Evolutionary conservation across 2,888 invertebrate species (phyloP).

Genomic region (Pachymerium ferrugineum): DNA sequence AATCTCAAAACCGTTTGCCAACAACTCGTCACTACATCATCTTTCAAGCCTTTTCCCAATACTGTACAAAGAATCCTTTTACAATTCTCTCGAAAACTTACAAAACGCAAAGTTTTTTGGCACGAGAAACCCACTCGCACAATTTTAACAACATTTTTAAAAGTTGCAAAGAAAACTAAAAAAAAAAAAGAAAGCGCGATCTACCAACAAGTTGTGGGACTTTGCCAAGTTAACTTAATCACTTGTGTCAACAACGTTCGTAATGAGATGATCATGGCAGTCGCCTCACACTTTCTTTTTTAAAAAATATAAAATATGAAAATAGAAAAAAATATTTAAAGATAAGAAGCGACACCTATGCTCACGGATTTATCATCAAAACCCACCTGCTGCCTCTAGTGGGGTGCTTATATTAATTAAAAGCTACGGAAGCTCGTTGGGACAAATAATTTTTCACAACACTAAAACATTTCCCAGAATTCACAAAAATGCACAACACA

Average conservation of each 20-base stretch:
- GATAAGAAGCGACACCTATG: constrained; percentile 19
- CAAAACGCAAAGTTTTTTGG: not conserved
- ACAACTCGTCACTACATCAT: not conserved
- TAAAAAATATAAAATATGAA: not conserved
- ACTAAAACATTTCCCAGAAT: too few relatives aligned
- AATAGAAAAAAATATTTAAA: not conserved
- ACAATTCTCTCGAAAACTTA: not conserved
- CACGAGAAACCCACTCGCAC: not conserved
- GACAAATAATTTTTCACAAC: not conserved
- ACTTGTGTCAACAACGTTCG: constrained; percentile 19
- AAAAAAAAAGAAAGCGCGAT: not conserved
- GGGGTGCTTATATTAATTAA: not conserved
- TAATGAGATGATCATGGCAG: constrained; percentile 18
- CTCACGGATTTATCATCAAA: constrained; percentile 1
- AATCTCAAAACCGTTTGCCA: not conserved
- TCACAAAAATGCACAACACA: too few relatives aligned
- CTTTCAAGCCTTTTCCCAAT: not conserved
- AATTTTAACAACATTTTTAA: too few relatives aligned
- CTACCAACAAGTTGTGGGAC: constrained; percentile 16
- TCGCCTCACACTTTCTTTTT: not conserved
- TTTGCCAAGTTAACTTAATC: constrained; percentile 20
- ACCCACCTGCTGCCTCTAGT: constrained; percentile 19
- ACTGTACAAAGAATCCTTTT: not conserved
- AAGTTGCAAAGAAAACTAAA: not conserved
- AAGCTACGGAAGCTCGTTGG: not conserved